Percentiles rank a stretch among this genome's conserved stretches.
phyloP scores from a whole-genome alignment of 1,140 invertebrate species.

The Drosophila equinoxialis region DNA sequence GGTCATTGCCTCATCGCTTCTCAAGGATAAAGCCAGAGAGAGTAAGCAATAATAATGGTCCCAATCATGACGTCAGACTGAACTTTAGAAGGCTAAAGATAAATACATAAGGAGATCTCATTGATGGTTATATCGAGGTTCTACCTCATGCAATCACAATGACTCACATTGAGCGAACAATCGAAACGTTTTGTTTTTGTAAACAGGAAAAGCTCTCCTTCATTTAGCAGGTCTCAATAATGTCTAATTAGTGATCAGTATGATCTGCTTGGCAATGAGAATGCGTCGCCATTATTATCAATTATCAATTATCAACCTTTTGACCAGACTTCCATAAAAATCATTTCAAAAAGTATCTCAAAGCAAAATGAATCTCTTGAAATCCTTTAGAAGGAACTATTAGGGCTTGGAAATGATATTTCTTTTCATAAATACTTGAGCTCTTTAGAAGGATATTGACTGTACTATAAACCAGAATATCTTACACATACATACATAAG shows the following conservation, averaged over 20 bases:
- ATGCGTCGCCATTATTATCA: not conserved
- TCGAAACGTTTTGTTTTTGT: not conserved
- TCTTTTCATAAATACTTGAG: too few species aligned
- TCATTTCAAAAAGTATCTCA: not conserved
- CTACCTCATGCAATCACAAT: not conserved
- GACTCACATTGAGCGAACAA: not conserved
- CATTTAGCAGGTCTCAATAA: slow-evolving; percentile 6
- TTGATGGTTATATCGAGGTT: not conserved
- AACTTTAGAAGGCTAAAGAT: not conserved
- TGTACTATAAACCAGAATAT: slow-evolving; percentile 5
- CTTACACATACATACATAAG: not conserved
- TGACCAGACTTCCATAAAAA: not conserved
- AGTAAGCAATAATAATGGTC: not conserved
- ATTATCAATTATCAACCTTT: not conserved
- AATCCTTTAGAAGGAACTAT: too few species aligned
- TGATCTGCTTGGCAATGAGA: not conserved
- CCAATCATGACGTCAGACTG: not conserved
- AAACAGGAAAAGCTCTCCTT: slow-evolving; percentile 3
- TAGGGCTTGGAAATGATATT: too few species aligned
- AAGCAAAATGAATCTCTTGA: too few species aligned
- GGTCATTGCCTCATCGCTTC: slow-evolving; percentile 45
- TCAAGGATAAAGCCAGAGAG: slow-evolving; percentile 20
- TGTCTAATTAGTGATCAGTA: not conserved
- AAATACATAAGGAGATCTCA: too few species aligned
- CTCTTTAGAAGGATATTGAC: not conserved